A percentile compares a stretch with the other conserved stretches of the same genome.
These are phyloP conservation scores for Lepidothrix coronata DNA, from an alignment of 2,113 vertebrate genomes.

Conservation along the genomic window DNA sequence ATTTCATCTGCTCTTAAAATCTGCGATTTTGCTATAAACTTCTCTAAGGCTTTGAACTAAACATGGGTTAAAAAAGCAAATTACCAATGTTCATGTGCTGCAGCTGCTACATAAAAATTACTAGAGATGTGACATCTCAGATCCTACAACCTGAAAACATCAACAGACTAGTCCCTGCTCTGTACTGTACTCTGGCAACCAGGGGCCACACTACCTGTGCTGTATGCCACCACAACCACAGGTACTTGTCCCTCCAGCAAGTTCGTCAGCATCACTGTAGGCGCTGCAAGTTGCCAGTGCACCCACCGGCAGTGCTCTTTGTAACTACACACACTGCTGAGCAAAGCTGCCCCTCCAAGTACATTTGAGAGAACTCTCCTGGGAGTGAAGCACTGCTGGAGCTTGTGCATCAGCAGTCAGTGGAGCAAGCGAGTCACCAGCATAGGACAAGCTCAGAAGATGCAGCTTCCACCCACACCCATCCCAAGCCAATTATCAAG, in stretches of 20 bases:
- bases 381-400: neutral
- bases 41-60: neutral
- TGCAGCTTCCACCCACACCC: neutral
- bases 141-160: neutral
- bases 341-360: neutral
- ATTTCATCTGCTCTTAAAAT: neutral
- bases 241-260: neutral
- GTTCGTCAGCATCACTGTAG: neutral
- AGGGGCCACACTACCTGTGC: neutral
- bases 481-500: neutral
- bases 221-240: neutral
- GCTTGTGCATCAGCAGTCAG: neutral
- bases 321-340: neutral
- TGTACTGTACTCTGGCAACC: neutral
- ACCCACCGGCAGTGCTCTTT: neutral
- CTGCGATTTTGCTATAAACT: neutral
- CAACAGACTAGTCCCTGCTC: neutral
- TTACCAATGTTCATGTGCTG: rapidly evolving
- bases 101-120: neutral
- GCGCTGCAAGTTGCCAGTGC: neutral
- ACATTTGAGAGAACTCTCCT: neutral
- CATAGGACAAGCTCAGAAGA: neutral
- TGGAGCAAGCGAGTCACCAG: neutral
- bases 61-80: neutral
- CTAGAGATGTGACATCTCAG: neutral